Base-by-base conservation (phyloP, 2,797 vertebrate genomes). In the Arctocebus calabarensis region DNA sequence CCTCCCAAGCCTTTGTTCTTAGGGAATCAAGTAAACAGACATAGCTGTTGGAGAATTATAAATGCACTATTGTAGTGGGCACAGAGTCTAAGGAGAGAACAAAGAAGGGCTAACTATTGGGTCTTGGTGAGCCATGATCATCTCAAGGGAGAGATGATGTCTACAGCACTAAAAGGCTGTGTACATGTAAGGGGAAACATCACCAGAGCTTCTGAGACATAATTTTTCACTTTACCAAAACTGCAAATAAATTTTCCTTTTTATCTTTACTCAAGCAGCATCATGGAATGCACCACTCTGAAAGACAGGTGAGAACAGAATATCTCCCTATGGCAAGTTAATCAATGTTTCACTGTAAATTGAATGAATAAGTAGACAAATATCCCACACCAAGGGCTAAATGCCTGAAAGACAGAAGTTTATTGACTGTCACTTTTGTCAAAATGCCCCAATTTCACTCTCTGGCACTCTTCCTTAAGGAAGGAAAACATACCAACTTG, bases 371-470 rank as follows among this genome's bases (percentile, higher is more conserved):
- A 92, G 88, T 34, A 97, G 96, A 96, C 94, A 98, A 97, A 95
- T 90, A 94, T 88, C 95, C 92, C 81, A 85, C 55, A 83, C n/a
- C 55, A 96, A 97, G 37, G 29, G 22, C 77, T 93, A 57, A 97
- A n/a, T 94, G 84, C 92, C 52, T 90, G 70, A 94, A 97, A 96
- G 59, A 97, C 93, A 97, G 85, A 74, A 96, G 84, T 77, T 97
- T 98, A 97, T 97, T 57, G 37, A 86, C 70, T 93, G 84, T 93
- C 91, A 85, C 78, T 68, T 95, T 45, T 94, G 91, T 91, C 93
- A 96, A 97, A 97, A 90, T 93, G 93, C 81, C 97, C 61, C 84
- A 97, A 70, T 98, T 98, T 98, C 93, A 98, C 88, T 97, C 79
- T 96, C 94, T 91, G 94, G 86, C 77, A 96, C 71, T 64, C 79